Conservation (phyloP, 2,797 vertebrate genomes). For the Echiichthys vipera region DNA sequence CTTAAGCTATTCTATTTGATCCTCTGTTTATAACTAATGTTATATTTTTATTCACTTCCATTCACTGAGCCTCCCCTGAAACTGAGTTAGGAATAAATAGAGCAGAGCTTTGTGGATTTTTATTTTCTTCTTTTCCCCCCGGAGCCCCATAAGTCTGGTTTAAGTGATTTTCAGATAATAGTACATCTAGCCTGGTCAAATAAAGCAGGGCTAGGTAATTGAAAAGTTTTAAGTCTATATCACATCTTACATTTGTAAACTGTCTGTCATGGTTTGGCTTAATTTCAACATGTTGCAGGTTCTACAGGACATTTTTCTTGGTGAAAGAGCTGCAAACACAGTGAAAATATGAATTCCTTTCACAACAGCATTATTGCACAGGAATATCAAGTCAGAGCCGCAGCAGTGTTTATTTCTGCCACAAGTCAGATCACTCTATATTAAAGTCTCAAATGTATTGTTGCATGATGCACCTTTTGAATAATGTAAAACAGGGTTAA, state of each 20-base stretch:
- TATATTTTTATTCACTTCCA: too few relatives aligned
- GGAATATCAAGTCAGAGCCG: not conserved
- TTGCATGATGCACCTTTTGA: conserved; percentile 11
- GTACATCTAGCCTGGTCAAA: not conserved
- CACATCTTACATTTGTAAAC: not conserved
- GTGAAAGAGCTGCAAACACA: not conserved
- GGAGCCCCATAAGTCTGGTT: not conserved
- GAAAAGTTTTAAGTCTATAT: not conserved
- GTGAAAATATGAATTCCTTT: not conserved
- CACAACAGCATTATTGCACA: not conserved
- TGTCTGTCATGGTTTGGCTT: too few relatives aligned
- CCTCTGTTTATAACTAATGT: too few relatives aligned
- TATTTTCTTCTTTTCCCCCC: not conserved
- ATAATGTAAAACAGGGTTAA: not conserved
- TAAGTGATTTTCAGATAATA: not conserved
- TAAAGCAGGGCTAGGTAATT: not conserved
- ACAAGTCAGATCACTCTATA: not conserved
- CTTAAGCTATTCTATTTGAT: too few relatives aligned
- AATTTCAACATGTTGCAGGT: not conserved
- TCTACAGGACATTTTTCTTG: not conserved
- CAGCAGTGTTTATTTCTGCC: not conserved
- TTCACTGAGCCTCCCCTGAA: too few relatives aligned
- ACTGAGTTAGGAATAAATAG: too few relatives aligned
- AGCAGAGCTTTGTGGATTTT: not conserved
- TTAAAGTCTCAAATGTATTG: not conserved